Evolutionary conservation across 2,888 invertebrate species (phyloP).

Genomic region (Teleiodes luculella): DNA sequence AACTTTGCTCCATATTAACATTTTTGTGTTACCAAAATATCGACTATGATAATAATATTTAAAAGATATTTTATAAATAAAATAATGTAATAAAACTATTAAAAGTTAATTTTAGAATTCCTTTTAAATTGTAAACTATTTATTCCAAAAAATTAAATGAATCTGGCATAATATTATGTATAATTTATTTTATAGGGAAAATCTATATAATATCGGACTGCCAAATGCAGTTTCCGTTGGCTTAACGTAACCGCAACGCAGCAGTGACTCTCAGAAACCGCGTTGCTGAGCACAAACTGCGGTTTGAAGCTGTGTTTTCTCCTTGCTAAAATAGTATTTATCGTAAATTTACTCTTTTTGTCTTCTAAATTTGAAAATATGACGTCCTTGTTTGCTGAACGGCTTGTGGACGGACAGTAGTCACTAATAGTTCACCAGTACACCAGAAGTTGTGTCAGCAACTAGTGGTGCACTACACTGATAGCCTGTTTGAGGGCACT

Average conservation of each 20-base stretch:
- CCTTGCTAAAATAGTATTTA: too few relatives aligned
- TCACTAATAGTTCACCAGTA: background rate
- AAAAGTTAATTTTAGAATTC: too few relatives aligned
- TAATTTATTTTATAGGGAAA: too few relatives aligned
- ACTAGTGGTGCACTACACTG: constrained; percentile 22
- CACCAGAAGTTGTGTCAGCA: background rate
- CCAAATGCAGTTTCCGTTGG: background rate
- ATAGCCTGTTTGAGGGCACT: constrained; percentile 33
- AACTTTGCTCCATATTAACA: constrained; percentile 13
- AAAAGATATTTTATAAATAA: too few relatives aligned
- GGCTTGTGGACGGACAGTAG: background rate
- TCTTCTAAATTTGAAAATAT: too few relatives aligned
- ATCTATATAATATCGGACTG: background rate
- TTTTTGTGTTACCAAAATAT: constrained; percentile 4
- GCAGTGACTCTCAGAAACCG: constrained; percentile 3
- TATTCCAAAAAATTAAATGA: too few relatives aligned
- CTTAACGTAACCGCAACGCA: background rate
- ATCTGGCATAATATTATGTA: too few relatives aligned
- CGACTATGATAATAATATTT: too few relatives aligned
- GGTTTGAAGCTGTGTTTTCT: background rate
- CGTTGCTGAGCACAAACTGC: constrained; percentile 6
- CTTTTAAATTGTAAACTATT: too few relatives aligned
- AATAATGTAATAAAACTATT: too few relatives aligned
- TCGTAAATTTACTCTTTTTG: too few relatives aligned
- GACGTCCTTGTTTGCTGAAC: too few relatives aligned